A percentile compares a stretch with the other conserved stretches of the same genome.
These are phyloP conservation scores for Sebastes vulpes DNA, from an alignment of 2,797 vertebrate species.

Conservation along the genomic window DNA sequence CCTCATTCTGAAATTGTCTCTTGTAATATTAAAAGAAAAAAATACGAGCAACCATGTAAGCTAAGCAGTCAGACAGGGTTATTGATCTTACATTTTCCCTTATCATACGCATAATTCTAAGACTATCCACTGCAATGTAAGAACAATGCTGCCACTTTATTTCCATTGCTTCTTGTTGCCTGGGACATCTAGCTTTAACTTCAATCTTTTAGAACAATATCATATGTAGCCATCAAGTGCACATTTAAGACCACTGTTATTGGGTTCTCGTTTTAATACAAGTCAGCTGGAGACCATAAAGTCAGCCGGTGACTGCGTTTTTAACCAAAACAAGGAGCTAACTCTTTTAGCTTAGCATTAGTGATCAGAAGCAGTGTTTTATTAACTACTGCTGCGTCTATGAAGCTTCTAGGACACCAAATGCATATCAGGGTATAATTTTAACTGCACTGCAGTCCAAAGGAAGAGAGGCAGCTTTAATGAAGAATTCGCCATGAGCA, in stretches of 20 bases:
- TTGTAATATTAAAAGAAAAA: background rate
- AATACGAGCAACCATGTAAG: background rate
- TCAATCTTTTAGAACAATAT: background rate
- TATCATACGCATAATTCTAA: background rate
- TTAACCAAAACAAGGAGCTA: background rate
- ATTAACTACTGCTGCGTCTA: background rate
- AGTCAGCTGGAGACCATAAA: background rate
- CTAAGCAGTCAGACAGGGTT: background rate
- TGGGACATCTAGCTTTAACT: background rate
- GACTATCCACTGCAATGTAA: background rate
- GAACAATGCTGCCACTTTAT: background rate
- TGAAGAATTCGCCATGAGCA: conserved; percentile 9
- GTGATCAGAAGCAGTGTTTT: background rate
- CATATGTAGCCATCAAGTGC: background rate
- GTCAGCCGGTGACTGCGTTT: background rate
- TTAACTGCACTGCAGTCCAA: conserved; percentile 1
- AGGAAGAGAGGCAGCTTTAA: background rate
- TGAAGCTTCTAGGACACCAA: background rate
- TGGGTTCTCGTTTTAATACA: background rate
- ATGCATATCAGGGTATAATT: conserved; percentile 7
- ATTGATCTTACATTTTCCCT: background rate
- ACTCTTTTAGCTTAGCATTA: background rate
- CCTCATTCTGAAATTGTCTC: background rate
- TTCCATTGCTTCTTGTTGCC: background rate
- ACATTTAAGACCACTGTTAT: background rate